These are phyloP conservation scores for Globodera rostochiensis DNA, from an alignment of 1,140 invertebrate genomes.

Conservation along the genomic window DNA sequence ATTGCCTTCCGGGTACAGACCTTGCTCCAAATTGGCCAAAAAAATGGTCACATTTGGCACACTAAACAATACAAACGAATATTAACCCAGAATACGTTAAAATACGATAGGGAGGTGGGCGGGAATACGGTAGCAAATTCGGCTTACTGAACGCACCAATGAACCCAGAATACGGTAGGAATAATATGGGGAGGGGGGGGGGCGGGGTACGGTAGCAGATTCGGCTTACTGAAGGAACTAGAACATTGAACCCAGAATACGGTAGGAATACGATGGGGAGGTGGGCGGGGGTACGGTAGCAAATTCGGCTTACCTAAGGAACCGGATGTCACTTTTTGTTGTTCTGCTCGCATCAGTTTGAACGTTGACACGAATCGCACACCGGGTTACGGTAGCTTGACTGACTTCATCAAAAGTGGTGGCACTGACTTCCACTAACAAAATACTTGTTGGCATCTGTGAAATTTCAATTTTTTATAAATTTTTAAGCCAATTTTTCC, in stretches of 20 bases:
- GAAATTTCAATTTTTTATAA: not conserved
- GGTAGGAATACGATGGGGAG: too few species aligned
- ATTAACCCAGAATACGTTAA: too few species aligned
- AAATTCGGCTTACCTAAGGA: not conserved
- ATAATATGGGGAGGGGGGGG: too few species aligned
- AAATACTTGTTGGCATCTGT: not conserved
- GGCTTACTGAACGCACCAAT: too few species aligned
- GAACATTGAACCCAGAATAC: too few species aligned
- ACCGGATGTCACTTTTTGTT: not conserved
- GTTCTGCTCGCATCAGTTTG: not conserved
- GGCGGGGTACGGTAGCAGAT: too few species aligned
- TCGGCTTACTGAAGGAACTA: too few species aligned
- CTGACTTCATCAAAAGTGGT: not conserved
- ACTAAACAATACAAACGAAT: not conserved
- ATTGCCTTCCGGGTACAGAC: not conserved
- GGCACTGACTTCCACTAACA: not conserved
- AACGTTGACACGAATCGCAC: not conserved
- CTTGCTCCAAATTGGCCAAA: constrained; percentile 1
- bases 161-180: too few species aligned
- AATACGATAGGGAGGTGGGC: too few species aligned
- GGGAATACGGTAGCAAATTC: too few species aligned
- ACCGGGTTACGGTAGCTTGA: not conserved
- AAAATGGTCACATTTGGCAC: not conserved
- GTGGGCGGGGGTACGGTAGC: too few species aligned
- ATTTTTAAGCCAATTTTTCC: not conserved